phyloP scores from a whole-genome alignment of 2,113 vertebrate species.

The Pelobates fuscus region DNA sequence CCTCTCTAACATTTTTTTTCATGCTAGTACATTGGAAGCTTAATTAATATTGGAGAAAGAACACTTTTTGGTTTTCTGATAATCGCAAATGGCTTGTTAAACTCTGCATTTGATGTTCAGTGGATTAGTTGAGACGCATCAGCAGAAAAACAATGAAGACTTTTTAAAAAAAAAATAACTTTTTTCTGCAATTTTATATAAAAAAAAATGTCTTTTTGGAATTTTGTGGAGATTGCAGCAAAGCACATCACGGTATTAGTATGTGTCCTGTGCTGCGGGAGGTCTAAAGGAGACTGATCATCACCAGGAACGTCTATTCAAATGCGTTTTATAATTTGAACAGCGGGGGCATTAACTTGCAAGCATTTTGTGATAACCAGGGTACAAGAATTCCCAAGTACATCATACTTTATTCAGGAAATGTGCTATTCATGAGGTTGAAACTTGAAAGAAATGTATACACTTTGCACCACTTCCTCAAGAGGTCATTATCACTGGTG shows the following conservation, averaged over 20 bases:
- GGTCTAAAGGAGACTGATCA: neutral
- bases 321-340: neutral
- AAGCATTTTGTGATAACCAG: neutral
- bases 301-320: neutral
- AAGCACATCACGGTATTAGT: neutral
- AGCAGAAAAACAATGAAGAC: neutral
- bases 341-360: neutral
- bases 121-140: neutral
- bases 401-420: no score
- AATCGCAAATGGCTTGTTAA: neutral
- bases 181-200: slow-evolving; percentile 8
- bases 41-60: no score
- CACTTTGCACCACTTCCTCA: neutral
- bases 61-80: no score
- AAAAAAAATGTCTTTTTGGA: neutral
- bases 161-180: no score
- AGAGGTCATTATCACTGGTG: neutral
- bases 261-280: neutral
- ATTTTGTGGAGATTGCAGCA: no score
- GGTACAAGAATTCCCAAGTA: no score
- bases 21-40: no score
- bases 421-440: neutral
- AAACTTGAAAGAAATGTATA: neutral
- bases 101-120: neutral
- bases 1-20: no score